These are phyloP conservation scores for Erynnis tages DNA, from an alignment of 2,888 invertebrate genomes.

Conservation along the genomic window DNA sequence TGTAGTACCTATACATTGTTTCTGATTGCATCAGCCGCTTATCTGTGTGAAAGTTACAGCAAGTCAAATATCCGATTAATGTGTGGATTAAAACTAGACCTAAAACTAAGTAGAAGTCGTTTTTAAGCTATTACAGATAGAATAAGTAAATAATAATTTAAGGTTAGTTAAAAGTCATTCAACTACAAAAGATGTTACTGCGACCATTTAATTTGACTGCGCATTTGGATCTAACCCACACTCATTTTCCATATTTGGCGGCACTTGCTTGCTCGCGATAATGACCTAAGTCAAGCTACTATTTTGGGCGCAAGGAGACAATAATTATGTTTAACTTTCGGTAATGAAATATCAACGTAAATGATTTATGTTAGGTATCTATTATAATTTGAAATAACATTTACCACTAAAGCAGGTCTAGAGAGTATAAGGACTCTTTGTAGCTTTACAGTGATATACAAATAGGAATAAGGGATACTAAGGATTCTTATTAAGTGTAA, in stretches of 20 bases:
- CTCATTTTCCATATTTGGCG: slow-evolving; percentile 53
- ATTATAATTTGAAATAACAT: neutral
- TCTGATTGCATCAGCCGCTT: neutral
- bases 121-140: neutral
- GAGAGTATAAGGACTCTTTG: no score
- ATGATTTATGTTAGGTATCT: slow-evolving; percentile 12
- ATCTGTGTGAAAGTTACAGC: slow-evolving; percentile 16
- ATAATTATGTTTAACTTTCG: slow-evolving; percentile 30
- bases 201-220: slow-evolving; percentile 1
- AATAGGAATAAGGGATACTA: no score
- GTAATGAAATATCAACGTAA: slow-evolving; percentile 30
- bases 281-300: slow-evolving; percentile 54
- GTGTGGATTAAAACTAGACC: no score
- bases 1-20: slow-evolving; percentile 12
- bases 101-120: no score
- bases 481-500: no score
- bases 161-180: neutral
- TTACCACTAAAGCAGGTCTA: no score
- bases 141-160: neutral
- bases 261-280: slow-evolving; percentile 51
- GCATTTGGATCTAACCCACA: slow-evolving; percentile 50
- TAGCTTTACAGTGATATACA: no score
- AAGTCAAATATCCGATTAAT: no score
- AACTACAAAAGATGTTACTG: neutral
- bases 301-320: slow-evolving; percentile 44